Base-by-base conservation (phyloP, 2,113 vertebrate genomes). In the Atherinomorus stipes region DNA sequence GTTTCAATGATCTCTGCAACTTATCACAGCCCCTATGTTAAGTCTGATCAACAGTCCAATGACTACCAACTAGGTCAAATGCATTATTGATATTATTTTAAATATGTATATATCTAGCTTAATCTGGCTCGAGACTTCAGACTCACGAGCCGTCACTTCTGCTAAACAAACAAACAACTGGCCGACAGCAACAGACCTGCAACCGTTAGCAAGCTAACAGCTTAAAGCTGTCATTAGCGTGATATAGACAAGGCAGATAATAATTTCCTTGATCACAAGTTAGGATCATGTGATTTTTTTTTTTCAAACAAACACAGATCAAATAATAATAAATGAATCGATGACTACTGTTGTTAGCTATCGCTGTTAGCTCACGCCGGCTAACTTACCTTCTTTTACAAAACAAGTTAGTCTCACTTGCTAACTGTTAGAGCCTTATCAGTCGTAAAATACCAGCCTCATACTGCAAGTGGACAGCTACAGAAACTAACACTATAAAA, bases 331-430 rank as follows among this genome's bases (percentile, higher is more conserved):
- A 0, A 69, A 8, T 15, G 7, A 15, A 38, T 15, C n/a, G 26
- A 18, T 26, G 50, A n/a, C 13, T n/a, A 23, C 4, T 21, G 19
- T 25, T 53, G 75, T 60, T 61, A 64, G 71, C 74, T 57, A 1
- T 12, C 37, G 9, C 6, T 11, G 53, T 59, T 88, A 89, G 81
- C 83, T 83, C 4, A 19, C 44, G 1, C 1, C 7, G 44, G 83
- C 77, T 84, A 82, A 74, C 71, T 59, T 42, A 64, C 47, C 70
- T 74, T 64, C 3, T 38, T 22, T 44, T 56, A 26, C 11, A 13
- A 47, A n/a, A 34, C 34, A 68, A 74, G 62, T 74, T 77, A 15
- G n/a, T 71, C 21, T 66, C 25, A 59, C 25, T 68, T 45, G 54
- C 69, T 65, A 58, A 69, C 50, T 28, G 71, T 47, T 22, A 34